A percentile compares a stretch with the other conserved stretches of the same genome.
Evolutionary conservation across 2,113 vertebrate genomes (phyloP).

Genomic region (Origma solitaria): DNA sequence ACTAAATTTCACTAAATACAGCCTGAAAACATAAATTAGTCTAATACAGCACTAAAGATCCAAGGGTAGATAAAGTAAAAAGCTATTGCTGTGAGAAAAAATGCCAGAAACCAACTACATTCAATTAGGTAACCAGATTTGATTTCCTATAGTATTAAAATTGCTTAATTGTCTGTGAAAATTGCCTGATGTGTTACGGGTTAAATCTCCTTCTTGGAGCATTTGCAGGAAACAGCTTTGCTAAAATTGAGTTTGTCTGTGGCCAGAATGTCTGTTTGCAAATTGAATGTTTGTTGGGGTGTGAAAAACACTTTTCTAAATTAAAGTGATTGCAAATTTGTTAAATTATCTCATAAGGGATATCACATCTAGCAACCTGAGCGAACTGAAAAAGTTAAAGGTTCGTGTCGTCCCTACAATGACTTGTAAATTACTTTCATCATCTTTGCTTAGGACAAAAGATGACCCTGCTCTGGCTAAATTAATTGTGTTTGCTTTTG

Average conservation of each 20-base stretch:
- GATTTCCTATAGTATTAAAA: conserved; percentile 38
- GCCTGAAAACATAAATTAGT: not conserved
- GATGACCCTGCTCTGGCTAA: not conserved
- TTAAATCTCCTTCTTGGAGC: not conserved
- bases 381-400: not conserved
- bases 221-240: not conserved
- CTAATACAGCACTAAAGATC: not conserved
- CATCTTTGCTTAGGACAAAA: not conserved
- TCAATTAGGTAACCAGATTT: conserved; percentile 29
- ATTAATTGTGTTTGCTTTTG: not conserved
- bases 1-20: conserved; percentile 9
- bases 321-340: not conserved
- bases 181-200: not conserved
- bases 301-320: not conserved
- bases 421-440: not conserved
- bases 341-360: not conserved
- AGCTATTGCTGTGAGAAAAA: not conserved
- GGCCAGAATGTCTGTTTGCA: not conserved
- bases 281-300: not conserved
- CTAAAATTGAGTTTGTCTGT: not conserved
- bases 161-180: conserved; percentile 42
- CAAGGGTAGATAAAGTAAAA: not conserved
- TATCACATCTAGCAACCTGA: not conserved
- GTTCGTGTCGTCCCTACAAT: not conserved
- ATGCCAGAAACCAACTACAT: not conserved